These are phyloP conservation scores for Grus americana DNA, from an alignment of 2,113 vertebrate genomes.

Conservation along the genomic window DNA sequence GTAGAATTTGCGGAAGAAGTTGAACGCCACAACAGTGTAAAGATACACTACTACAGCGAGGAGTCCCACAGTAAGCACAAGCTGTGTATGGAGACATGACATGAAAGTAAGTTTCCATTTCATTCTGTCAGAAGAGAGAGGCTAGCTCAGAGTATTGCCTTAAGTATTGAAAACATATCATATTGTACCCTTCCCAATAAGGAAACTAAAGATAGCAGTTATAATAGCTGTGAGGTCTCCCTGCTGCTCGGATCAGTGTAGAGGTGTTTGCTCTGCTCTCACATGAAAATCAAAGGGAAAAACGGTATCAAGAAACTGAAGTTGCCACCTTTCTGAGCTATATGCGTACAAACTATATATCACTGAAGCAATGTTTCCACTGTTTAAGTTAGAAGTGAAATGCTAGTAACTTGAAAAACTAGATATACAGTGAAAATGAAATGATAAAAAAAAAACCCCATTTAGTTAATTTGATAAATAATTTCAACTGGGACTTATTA, in stretches of 20 bases:
- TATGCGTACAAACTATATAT: neutral
- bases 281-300: neutral
- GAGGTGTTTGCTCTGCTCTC: neutral
- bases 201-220: neutral
- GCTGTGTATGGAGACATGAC: slow-evolving; percentile 64
- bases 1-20: slow-evolving; percentile 99
- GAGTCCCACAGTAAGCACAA: slow-evolving; percentile 94
- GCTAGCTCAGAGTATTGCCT: neutral
- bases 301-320: neutral
- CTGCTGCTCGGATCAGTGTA: neutral
- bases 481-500: neutral
- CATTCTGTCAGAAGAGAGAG: neutral
- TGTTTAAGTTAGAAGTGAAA: neutral
- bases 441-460: neutral
- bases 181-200: neutral
- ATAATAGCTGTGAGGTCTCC: neutral
- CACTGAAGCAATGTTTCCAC: neutral
- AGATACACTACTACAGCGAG: slow-evolving; percentile 97
- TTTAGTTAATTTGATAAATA: neutral
- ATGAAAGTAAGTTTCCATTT: neutral
- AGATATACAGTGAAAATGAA: neutral
- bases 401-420: neutral
- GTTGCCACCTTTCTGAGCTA: neutral
- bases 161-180: neutral
- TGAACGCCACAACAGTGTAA: slow-evolving; percentile 98